A percentile compares a stretch with the other conserved stretches of the same genome.
These are phyloP conservation scores for Nysson spinosus DNA, from an alignment of 2,888 invertebrate species.

Conservation along the genomic window DNA sequence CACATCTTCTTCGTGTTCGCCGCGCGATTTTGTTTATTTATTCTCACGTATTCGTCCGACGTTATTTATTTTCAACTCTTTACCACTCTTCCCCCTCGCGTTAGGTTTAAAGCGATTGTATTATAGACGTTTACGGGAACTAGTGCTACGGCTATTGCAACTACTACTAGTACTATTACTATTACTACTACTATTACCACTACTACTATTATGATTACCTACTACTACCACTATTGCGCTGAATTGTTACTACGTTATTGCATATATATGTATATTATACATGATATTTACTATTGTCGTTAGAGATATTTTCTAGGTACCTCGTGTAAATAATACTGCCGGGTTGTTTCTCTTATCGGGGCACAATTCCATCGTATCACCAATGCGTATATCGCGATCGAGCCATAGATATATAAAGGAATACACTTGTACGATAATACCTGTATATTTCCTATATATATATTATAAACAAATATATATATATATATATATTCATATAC, in stretches of 20 bases:
- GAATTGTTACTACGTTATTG: constrained; percentile 38
- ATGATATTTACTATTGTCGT: constrained; percentile 49
- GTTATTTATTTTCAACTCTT: constrained; percentile 59
- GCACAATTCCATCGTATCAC: constrained; percentile 19
- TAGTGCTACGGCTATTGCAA: constrained; percentile 45
- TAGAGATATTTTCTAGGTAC: constrained; percentile 43
- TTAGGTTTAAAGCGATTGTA: constrained; percentile 27
- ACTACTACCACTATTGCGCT: constrained; percentile 42
- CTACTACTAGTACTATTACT: constrained; percentile 53
- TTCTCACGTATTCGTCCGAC: constrained; percentile 35
- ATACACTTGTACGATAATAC: constrained; percentile 55
- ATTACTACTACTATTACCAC: constrained; percentile 50
- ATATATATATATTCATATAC: constrained; percentile 24
- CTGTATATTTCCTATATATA: constrained; percentile 52
- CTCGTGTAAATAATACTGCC: constrained; percentile 54
- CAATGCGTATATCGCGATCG: constrained; percentile 27
- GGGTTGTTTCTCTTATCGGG: constrained; percentile 24
- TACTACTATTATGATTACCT: constrained; percentile 48
- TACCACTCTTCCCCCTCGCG: constrained; percentile 6
- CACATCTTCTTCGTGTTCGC: constrained; percentile 24
- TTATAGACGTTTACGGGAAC: constrained; percentile 32
- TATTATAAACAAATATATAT: constrained; percentile 37
- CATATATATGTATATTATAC: constrained; percentile 38
- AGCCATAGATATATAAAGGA: constrained; percentile 40
- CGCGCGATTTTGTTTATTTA: constrained; percentile 47